These are phyloP conservation scores for Thalassoma bifasciatum DNA, from an alignment of 2,113 vertebrate species.

Conservation along the genomic window DNA sequence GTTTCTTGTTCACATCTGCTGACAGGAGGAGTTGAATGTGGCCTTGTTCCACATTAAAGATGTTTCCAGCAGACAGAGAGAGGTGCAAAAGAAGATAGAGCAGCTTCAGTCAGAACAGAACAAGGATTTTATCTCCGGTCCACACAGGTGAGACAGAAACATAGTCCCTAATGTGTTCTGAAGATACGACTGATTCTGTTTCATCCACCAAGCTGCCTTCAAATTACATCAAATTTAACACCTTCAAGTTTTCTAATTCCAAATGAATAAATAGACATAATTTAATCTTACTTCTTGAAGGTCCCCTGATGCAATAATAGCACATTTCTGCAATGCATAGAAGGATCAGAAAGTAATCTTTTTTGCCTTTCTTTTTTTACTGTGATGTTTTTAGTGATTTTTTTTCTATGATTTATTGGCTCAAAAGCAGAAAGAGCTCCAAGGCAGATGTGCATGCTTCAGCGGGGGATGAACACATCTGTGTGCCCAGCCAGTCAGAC, in stretches of 20 bases:
- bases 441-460: slow-evolving; percentile 65
- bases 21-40: slow-evolving; percentile 91
- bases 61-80: slow-evolving; percentile 89
- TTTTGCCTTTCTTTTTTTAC: neutral
- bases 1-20: neutral
- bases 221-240: no score
- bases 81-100: slow-evolving; percentile 90
- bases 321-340: neutral
- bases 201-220: neutral
- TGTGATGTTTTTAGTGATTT: neutral
- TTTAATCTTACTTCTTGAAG: no score
- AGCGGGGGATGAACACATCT: slow-evolving; percentile 64
- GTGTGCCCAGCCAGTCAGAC: slow-evolving; percentile 70
- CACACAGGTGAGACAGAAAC: slow-evolving; percentile 66
- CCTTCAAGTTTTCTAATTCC: no score
- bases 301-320: neutral
- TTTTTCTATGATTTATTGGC: neutral
- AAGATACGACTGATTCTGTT: neutral
- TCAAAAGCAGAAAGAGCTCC: slow-evolving; percentile 67
- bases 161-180: neutral
- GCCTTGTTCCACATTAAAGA: slow-evolving; percentile 91
- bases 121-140: slow-evolving; percentile 67
- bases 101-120: slow-evolving; percentile 87
- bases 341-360: neutral
- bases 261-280: no score